Conservation (phyloP, 2,888 invertebrate species). For the Lasioglossum malachurum region DNA sequence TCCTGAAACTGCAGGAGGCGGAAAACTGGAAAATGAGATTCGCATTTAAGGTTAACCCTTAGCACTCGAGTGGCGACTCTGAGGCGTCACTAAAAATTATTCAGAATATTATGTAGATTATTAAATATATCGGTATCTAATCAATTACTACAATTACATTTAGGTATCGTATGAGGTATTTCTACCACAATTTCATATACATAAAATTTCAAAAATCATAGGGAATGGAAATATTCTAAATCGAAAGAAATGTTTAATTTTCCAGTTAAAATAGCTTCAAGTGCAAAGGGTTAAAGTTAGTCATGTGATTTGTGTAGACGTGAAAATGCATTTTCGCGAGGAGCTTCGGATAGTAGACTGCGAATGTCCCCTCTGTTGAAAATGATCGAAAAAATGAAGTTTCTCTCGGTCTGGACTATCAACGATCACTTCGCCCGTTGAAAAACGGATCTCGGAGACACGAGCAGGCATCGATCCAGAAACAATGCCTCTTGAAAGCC, state of each 20-base stretch:
- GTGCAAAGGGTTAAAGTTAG: no score
- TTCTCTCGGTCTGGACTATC: background rate
- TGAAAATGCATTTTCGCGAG: background rate
- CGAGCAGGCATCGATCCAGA: background rate
- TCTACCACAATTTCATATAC: no score
- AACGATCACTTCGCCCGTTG: background rate
- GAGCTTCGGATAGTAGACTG: background rate
- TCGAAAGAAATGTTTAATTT: no score
- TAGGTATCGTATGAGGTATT: no score
- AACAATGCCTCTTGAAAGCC: background rate
- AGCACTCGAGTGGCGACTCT: no score
- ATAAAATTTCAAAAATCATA: no score
- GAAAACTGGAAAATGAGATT: slow-evolving; percentile 57
- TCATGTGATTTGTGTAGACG: background rate
- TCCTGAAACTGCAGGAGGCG: slow-evolving; percentile 24
- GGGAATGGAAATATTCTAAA: no score
- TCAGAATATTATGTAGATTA: no score
- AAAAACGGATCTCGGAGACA: slow-evolving; percentile 1
- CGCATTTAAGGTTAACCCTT: background rate
- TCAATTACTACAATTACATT: no score
- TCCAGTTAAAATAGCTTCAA: no score
- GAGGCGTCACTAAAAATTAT: no score
- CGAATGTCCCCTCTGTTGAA: background rate
- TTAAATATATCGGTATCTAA: no score
- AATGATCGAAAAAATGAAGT: background rate